phyloP scores from a whole-genome alignment of 2,888 invertebrate genomes.

The Drosophila macrospina region DNA sequence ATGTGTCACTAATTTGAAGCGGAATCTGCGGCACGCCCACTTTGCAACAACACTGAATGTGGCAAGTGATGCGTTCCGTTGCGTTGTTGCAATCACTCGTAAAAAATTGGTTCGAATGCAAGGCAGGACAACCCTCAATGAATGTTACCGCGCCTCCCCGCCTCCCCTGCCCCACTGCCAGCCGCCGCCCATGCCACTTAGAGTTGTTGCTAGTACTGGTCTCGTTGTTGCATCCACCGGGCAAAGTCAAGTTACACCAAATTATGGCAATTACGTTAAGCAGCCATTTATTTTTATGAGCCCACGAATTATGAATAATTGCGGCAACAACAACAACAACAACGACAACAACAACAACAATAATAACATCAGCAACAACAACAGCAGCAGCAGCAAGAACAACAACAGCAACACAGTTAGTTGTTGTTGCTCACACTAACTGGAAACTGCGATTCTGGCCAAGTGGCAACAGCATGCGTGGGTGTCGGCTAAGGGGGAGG shows the following conservation, averaged over 20 bases:
- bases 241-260: conserved; percentile 74
- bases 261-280: conserved; percentile 80
- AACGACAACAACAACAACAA: conserved; percentile 29
- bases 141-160: background rate
- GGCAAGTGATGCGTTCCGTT: conserved; percentile 9
- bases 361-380: conserved; percentile 59
- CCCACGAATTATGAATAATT: conserved; percentile 79
- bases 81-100: conserved; percentile 35
- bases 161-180: background rate
- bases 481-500: background rate
- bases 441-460: conserved; percentile 16
- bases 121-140: conserved; percentile 40
- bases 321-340: conserved; percentile 32
- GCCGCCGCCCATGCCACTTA: background rate
- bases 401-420: conserved; percentile 26
- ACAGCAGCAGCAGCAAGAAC: background rate
- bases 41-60: conserved; percentile 10
- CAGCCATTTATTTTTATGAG: conserved; percentile 79
- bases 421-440: conserved; percentile 10
- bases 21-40: conserved; percentile 60
- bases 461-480: conserved; percentile 3
- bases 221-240: conserved; percentile 24
- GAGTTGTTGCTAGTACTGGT: conserved; percentile 24
- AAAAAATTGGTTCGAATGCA: conserved; percentile 47
- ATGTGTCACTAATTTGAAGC: conserved; percentile 70